A percentile compares a stretch with the other conserved stretches of the same genome.
Conservation (phyloP, 2,113 vertebrate species). For the Phalacrocorax aristotelis region DNA sequence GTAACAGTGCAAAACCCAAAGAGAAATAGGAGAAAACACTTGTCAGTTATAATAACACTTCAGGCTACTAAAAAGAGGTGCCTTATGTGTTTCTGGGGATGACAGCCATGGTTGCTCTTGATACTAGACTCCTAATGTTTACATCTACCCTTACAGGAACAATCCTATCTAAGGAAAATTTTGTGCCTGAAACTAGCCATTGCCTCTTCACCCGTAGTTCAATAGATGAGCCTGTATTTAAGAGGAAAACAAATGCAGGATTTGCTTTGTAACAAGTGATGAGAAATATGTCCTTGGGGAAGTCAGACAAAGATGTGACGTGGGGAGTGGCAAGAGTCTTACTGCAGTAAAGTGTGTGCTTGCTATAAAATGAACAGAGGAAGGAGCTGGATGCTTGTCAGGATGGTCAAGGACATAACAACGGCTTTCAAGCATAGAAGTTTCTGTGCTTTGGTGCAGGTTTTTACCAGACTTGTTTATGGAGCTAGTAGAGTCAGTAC, state of each 20-base stretch:
- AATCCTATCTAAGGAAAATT: not conserved
- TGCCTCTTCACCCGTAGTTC: not conserved
- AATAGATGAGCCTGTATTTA: rapidly evolving
- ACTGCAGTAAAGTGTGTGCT: not conserved
- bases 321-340: not conserved
- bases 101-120: not conserved
- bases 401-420: not conserved
- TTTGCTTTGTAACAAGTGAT: rapidly evolving
- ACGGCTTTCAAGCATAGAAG: not conserved
- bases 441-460: not conserved
- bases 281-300: not conserved
- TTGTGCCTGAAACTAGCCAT: not conserved
- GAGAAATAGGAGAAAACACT: not conserved
- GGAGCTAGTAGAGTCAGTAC: not conserved
- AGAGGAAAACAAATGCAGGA: not conserved
- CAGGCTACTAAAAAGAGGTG: not conserved
- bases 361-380: not conserved
- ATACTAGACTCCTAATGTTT: not conserved
- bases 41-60: not conserved
- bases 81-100: rapidly evolving
- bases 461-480: not conserved
- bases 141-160: not conserved
- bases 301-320: not conserved
- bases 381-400: not conserved
- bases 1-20: not conserved